phyloP scores from a whole-genome alignment of 2,888 invertebrate species.

The Eristalinus sepulchralis region DNA sequence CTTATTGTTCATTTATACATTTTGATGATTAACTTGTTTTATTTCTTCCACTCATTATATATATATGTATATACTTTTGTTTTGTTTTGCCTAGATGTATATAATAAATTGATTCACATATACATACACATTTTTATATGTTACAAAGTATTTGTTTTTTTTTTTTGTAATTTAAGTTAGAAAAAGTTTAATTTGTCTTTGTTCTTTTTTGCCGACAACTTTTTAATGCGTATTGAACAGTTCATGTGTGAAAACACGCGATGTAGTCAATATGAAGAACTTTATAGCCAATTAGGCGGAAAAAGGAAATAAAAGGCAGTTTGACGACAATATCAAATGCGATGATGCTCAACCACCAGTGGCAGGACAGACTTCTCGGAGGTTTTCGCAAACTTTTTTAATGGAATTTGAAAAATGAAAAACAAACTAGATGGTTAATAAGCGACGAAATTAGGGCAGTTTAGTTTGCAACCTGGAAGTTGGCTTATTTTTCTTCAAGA shows the following conservation, averaged over 20 bases:
- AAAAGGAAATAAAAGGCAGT: not conserved
- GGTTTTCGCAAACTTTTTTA: too few species aligned
- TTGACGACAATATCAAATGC: not conserved
- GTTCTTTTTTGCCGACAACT: not conserved
- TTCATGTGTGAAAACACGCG: not conserved
- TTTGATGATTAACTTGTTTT: not conserved
- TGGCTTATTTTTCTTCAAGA: too few species aligned
- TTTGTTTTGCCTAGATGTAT: not conserved
- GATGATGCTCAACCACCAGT: too few species aligned
- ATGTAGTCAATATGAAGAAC: not conserved
- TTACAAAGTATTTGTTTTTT: not conserved
- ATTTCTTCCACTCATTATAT: constrained; percentile 19
- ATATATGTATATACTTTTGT: constrained; percentile 1
- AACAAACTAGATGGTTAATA: too few species aligned
- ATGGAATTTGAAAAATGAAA: not conserved
- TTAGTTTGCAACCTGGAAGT: too few species aligned
- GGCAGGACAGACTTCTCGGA: too few species aligned
- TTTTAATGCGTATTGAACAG: not conserved
- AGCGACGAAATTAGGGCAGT: too few species aligned
- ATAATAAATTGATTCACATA: not conserved
- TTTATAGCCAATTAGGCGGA: not conserved
- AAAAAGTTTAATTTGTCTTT: not conserved
- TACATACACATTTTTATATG: not conserved
- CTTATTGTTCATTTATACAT: constrained; percentile 43
- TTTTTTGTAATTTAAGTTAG: not conserved